Evolutionary conservation across 2,888 invertebrate genomes (phyloP), one percentile per base, ranked within the genome.

Genomic region (Laothoe populi): DNA sequence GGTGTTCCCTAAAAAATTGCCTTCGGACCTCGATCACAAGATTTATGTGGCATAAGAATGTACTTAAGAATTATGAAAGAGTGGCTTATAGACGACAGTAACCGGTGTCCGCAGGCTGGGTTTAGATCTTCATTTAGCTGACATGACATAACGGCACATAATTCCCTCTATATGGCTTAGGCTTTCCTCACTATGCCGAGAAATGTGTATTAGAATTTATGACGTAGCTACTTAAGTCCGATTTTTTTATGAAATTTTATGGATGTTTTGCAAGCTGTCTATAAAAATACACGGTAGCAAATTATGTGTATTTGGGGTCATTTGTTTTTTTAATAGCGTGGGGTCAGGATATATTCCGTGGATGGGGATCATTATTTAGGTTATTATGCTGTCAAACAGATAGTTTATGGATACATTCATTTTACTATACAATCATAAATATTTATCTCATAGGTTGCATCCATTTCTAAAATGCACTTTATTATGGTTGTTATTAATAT

Each of bases 1-100:
- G 53, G 53, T 53, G 53, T 53, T 53, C 53, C 53, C 35, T 53
- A 53, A 53, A 49, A 53, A 53, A 53, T 53, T 53, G 53, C 53
- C 53, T 53, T 35, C 31, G 53, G 31, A 35, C 53, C 53, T 53
- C 53, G 53, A 53, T 53, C 53, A 31, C 35, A 35, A 53, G 53
- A 53, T 53, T 53, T 53, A 53, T 53, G 53, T 19, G 31, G 53
- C 35, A 16, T 11, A 35, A 35, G 53, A 53, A 53, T 31, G 53
- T 53, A 53, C 53, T 53, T 53, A 53, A 31, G 53, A 53, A 53
- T 53, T 53, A 53, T 53, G 53, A 53, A 53, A 53, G 53, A 49
- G 31, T 53, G 35, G 31, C 31, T 53, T 53, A 53, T 31, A 19
- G 53, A 19, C 53, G 53, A 53, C 53, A 53, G 53, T 53, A 10